Conservation (phyloP, 2,888 invertebrate species). For the Therioaphis trifolii region DNA sequence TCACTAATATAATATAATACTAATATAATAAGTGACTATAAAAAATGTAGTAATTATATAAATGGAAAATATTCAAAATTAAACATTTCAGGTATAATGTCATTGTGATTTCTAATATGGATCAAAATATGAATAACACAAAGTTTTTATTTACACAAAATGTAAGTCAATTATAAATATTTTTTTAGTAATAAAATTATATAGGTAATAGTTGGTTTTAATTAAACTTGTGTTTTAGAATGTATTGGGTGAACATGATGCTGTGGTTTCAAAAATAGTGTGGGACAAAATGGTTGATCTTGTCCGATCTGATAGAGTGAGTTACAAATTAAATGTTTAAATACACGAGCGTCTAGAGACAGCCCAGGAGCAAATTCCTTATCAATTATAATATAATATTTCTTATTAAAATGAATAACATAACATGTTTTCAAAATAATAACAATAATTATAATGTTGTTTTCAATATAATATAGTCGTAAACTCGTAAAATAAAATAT, state of each 20-base stretch:
- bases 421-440: too few species aligned
- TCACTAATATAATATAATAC: too few species aligned
- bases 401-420: too few species aligned
- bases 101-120: slow-evolving; percentile 63
- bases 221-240: slow-evolving; percentile 62
- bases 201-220: not conserved
- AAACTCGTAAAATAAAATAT: too few species aligned
- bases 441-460: too few species aligned
- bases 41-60: too few species aligned
- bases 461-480: too few species aligned
- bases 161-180: slow-evolving; percentile 44
- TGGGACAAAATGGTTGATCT: slow-evolving; percentile 70
- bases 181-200: slow-evolving; percentile 19
- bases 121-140: slow-evolving; percentile 50
- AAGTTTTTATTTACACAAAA: slow-evolving; percentile 42
- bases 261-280: slow-evolving; percentile 64
- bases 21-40: too few species aligned
- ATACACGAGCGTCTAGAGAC: too few species aligned
- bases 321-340: not conserved
- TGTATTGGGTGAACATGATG: slow-evolving; percentile 65
- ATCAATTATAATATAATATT: too few species aligned
- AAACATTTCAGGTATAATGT: slow-evolving; percentile 65
- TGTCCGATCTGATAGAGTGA: slow-evolving; percentile 70
- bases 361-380: too few species aligned
- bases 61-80: too few species aligned